Evolutionary conservation across 2,113 vertebrate genomes (phyloP).

Genomic region (Charadrius vociferus): DNA sequence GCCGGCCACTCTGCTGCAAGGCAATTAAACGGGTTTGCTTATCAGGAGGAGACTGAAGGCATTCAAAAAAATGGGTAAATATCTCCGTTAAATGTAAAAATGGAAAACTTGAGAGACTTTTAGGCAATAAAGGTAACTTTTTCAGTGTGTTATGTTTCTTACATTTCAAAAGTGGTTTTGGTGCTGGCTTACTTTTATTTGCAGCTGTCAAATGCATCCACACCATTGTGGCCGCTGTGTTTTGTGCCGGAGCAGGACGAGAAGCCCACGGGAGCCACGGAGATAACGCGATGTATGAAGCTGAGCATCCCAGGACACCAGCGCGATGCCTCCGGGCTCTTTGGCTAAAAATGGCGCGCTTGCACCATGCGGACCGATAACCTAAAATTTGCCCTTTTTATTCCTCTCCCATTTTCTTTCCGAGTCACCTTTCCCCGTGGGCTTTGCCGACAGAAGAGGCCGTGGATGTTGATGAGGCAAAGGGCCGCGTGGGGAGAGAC

Average conservation of each 20-base stretch:
- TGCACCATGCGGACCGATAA: neutral
- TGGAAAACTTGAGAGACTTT: neutral
- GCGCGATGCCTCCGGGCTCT: neutral
- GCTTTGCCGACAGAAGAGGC: neutral
- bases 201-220: neutral
- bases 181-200: neutral
- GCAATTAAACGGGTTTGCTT: neutral
- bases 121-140: neutral
- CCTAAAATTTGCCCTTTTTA: neutral
- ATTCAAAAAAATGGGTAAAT: neutral
- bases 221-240: neutral
- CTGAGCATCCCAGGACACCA: neutral
- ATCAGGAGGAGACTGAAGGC: neutral
- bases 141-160: neutral
- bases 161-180: neutral
- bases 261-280: neutral
- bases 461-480: neutral
- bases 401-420: neutral
- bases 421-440: neutral
- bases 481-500: fast-evolving
- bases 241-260: fast-evolving
- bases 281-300: neutral
- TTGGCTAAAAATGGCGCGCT: neutral
- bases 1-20: neutral
- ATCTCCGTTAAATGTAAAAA: neutral